These are phyloP conservation scores for Magallana gigas DNA, from an alignment of 1,140 invertebrate genomes.

Conservation along the genomic window DNA sequence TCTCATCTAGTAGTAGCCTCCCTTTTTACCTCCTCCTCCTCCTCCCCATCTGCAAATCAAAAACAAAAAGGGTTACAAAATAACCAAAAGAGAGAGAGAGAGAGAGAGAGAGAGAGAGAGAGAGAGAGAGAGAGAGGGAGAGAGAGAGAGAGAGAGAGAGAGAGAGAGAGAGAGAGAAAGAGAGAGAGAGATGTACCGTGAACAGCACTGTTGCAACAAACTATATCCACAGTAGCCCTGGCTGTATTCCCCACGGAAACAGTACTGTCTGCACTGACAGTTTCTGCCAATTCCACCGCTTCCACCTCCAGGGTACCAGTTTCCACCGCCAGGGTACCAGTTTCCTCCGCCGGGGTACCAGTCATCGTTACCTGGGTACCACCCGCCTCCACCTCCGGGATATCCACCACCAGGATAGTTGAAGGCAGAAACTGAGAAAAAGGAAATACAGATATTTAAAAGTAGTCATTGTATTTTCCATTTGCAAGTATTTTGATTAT, in stretches of 20 bases:
- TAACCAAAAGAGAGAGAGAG: background rate
- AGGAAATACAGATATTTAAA: too few relatives aligned
- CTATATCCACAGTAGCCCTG: background rate
- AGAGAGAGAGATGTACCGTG: background rate
- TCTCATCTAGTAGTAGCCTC: background rate
- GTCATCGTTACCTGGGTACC: background rate
- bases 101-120: background rate
- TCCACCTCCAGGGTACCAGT: background rate
- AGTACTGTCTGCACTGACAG: slow-evolving; percentile 6
- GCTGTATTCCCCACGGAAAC: background rate
- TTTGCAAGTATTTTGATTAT: too few relatives aligned
- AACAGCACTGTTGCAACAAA: background rate
- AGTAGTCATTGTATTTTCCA: too few relatives aligned
- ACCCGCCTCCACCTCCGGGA: background rate
- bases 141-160: background rate
- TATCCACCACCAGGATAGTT: background rate
- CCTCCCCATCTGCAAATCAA: background rate
- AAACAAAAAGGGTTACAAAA: background rate
- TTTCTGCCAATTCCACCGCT: background rate
- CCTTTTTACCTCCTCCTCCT: background rate
- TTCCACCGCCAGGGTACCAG: background rate
- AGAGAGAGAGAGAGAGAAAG: too few relatives aligned
- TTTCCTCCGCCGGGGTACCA: background rate
- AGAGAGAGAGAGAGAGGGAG: background rate
- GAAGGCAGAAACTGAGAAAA: too few relatives aligned